Base-by-base conservation (phyloP, 2,888 invertebrate genomes). In the Platycnemis pennipes region DNA sequence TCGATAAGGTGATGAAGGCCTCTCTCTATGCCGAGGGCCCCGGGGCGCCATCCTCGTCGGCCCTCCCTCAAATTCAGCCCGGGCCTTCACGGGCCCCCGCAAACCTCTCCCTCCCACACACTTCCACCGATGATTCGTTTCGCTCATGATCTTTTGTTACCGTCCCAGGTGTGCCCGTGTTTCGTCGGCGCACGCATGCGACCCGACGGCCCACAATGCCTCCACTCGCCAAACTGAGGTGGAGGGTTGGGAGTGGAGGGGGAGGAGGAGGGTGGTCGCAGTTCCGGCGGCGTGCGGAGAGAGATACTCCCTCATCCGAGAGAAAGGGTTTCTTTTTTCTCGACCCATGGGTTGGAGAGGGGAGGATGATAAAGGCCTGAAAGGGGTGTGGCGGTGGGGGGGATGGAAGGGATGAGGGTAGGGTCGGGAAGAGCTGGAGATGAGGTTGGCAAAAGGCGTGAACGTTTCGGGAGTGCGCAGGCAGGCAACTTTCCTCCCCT, bases 281-380 rank as follows among this genome's bases (percentile, higher is more conserved):
- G 63, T 63, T 63, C 63, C 63, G 63, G 63, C 22, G 53, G 53
- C 46, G 46, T n/a, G n/a, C n/a, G 42, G 53, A 89, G 89, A 89
- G 89, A 53, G 37, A 89, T 37, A 77, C 77, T 69, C 91, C 44
- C 26, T 53, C 31, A 19, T 31, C 91, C 56, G 63, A 63, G 37
- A 63, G 91, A 91, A 91, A 91, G 69, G 91, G 69, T 91, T 91
- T 89, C 31, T 91, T 91, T 77, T 77, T 77, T n/a, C 63, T 77
- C 77, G 22, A 7, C 31, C 77, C 7, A 11, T 63, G 26, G 8
- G 49, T 49, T 49, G 11, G 49, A 49, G 49, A 11, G 19, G 37
- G 77, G 77, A 37, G 77, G 31, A 77, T 31, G 77, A 77, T 77
- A 77, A 77, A 77, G 77, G 37, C 13, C 37, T 5, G 37, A 77